phyloP scores from a whole-genome alignment of 2,888 invertebrate genomes.

The Acanthosepion pharaonis region DNA sequence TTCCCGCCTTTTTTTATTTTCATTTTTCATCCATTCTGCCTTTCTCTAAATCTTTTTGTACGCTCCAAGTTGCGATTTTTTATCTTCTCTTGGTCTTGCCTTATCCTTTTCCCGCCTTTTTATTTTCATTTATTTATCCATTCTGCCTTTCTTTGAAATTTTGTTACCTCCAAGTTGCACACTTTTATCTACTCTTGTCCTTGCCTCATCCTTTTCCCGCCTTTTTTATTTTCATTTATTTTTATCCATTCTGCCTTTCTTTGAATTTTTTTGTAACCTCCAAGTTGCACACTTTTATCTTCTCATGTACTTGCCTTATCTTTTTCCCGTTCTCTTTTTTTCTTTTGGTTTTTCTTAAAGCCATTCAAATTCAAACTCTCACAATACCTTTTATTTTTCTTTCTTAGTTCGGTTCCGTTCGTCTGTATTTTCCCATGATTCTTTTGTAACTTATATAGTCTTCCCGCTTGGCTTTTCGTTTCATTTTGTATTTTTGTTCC shows the following conservation, averaged over 20 bases:
- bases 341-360: not conserved
- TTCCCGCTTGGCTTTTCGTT: not conserved
- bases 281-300: not conserved
- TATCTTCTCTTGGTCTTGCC: not conserved
- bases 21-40: too few species aligned
- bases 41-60: not conserved
- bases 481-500: not conserved
- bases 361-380: too few species aligned
- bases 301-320: not conserved
- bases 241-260: too few species aligned
- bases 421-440: not conserved
- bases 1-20: not conserved
- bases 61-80: not conserved
- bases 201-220: too few species aligned
- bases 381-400: too few species aligned
- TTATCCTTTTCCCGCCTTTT: not conserved
- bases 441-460: not conserved
- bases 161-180: too few species aligned
- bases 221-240: too few species aligned
- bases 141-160: too few species aligned
- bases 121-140: not conserved
- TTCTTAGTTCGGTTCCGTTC: too few species aligned
- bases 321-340: not conserved
- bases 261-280: too few species aligned
- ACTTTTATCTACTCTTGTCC: too few species aligned